Evolutionary conservation across 2,888 invertebrate genomes (phyloP).

Genomic region (Agapostemon virescens): DNA sequence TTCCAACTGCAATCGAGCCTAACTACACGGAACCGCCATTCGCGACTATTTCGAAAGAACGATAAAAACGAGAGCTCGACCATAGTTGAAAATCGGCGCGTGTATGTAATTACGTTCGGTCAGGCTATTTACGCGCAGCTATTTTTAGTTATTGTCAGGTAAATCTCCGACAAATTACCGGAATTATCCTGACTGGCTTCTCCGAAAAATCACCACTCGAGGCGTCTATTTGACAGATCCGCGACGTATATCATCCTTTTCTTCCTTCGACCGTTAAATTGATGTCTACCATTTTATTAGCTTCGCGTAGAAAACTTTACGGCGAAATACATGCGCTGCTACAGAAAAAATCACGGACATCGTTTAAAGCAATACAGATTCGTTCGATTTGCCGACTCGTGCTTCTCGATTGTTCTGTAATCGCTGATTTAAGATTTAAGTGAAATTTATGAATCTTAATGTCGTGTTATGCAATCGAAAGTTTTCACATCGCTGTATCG

Average conservation of each 20-base stretch:
- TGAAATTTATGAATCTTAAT: background rate
- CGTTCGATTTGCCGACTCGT: background rate
- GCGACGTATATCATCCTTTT: conserved; percentile 16
- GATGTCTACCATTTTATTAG: background rate
- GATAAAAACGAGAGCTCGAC: conserved; percentile 40
- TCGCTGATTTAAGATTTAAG: background rate
- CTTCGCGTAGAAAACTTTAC: background rate
- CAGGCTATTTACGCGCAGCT: conserved; percentile 7
- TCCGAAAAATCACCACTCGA: background rate
- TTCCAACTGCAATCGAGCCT: conserved; percentile 40
- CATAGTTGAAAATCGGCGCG: conserved; percentile 1
- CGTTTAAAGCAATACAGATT: background rate
- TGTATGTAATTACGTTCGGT: background rate
- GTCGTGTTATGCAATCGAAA: background rate
- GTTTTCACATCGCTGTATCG: background rate
- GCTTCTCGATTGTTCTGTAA: background rate
- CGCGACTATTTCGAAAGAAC: conserved; percentile 41
- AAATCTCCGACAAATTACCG: conserved; percentile 30
- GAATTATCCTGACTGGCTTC: background rate
- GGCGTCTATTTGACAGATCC: conserved; percentile 8
- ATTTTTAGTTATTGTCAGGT: conserved; percentile 35
- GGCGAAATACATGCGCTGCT: background rate
- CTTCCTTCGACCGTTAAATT: background rate
- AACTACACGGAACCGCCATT: conserved; percentile 27
- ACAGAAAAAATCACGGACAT: too few species aligned